A percentile compares a stretch with the other conserved stretches of the same genome.
Conservation (phyloP, 2,888 invertebrate genomes). For the Dendrolimus houi region DNA sequence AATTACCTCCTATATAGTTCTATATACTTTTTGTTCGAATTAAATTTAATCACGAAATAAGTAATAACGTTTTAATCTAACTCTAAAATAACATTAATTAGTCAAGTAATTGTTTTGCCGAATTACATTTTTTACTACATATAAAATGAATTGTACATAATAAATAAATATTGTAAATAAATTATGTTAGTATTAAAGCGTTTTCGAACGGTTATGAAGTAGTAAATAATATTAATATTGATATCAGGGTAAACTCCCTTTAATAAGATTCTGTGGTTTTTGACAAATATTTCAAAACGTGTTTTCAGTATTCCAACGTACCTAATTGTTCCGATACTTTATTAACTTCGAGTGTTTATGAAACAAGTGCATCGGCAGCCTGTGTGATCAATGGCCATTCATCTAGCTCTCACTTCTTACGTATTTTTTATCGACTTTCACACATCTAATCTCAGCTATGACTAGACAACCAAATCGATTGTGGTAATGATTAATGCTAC, state of each 20-base stretch:
- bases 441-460: no score
- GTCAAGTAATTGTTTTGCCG: conserved; percentile 2
- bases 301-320: no score
- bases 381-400: no score
- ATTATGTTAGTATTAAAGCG: conserved; percentile 41
- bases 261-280: conserved; percentile 24
- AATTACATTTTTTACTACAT: conserved; percentile 16
- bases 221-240: conserved; percentile 42
- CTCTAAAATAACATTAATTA: background rate
- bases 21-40: background rate
- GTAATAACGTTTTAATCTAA: background rate
- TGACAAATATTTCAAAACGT: background rate
- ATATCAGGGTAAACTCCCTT: conserved; percentile 73
- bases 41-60: background rate
- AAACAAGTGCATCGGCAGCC: no score
- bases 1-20: no score
- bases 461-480: no score
- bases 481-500: no score
- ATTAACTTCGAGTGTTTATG: no score
- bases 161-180: background rate
- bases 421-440: no score
- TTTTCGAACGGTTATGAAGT: conserved; percentile 6
- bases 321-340: no score
- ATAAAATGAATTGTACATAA: conserved; percentile 8
- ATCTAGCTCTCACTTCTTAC: no score